These are phyloP conservation scores for Alentia gelatinosa DNA, from an alignment of 2,888 invertebrate species.

Conservation along the genomic window DNA sequence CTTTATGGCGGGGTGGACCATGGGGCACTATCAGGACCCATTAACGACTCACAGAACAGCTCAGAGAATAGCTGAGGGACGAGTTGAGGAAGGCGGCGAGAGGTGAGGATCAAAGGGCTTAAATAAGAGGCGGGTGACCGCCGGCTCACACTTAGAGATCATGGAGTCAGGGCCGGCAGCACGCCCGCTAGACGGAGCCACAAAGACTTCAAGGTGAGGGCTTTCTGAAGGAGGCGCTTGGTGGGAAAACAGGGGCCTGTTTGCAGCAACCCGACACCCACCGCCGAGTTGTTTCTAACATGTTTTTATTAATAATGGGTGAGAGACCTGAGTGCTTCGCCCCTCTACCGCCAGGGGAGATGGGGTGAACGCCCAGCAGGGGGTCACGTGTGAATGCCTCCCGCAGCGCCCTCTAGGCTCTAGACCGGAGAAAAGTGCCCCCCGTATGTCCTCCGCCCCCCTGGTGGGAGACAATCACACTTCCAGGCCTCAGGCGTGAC, in stretches of 20 bases:
- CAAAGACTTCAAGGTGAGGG: slow-evolving; percentile 45
- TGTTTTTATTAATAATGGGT: not conserved
- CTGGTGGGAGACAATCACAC: slow-evolving; percentile 1
- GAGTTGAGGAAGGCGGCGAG: not conserved
- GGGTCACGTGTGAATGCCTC: not conserved
- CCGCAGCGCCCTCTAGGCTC: not conserved
- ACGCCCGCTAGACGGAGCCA: not conserved
- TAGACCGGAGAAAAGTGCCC: not conserved
- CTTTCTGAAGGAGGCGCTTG: slow-evolving; percentile 29
- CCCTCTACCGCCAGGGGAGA: not conserved
- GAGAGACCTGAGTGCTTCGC: not conserved
- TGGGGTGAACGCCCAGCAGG: not conserved
- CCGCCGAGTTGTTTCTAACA: not conserved
- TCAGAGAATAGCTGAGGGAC: not conserved
- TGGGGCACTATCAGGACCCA: not conserved
- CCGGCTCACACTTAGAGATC: not conserved
- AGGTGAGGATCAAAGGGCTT: slow-evolving; percentile 21
- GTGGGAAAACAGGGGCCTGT: slow-evolving; percentile 34
- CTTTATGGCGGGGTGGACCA: not conserved
- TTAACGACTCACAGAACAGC: not conserved
- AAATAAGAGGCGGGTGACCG: not conserved
- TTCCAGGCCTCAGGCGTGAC: not conserved
- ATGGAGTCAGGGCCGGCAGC: not conserved
- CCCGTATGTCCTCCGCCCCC: not conserved
- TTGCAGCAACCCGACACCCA: not conserved